A percentile compares a stretch with the other conserved stretches of the same genome.
phyloP scores from a whole-genome alignment of 64 coral and sea anemone genomes.

The Stichodactyla helianthus region DNA sequence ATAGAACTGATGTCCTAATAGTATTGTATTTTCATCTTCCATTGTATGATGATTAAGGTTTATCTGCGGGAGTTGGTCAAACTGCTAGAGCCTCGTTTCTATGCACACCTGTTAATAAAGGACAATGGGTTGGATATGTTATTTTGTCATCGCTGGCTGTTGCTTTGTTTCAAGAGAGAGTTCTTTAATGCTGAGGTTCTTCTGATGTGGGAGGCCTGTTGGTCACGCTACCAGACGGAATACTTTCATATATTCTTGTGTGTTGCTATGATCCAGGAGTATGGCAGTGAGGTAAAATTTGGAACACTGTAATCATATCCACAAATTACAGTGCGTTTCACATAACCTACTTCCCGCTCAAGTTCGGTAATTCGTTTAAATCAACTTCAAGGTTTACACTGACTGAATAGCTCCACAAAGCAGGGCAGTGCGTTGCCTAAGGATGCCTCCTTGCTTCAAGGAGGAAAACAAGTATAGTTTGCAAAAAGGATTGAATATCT shows the following conservation, averaged over 20 bases:
- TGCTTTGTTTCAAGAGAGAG: conserved; percentile 98
- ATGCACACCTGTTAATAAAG: conserved; percentile 77
- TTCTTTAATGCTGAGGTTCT: conserved; percentile 87
- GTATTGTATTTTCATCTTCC: background rate
- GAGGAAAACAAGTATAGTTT: too few species aligned
- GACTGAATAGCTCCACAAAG: too few species aligned
- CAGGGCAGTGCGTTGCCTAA: too few species aligned
- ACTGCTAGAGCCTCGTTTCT: conserved; percentile 70
- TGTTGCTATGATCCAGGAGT: conserved; percentile 86
- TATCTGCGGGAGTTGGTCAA: conserved; percentile 84
- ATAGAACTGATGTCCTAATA: background rate
- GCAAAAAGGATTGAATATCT: too few species aligned
- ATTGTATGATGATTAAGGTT: conserved; percentile 25
- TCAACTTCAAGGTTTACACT: too few species aligned
- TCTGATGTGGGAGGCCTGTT: conserved; percentile 98
- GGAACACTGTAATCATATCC: background rate
- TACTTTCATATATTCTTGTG: conserved; percentile 97
- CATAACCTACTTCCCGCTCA: too few species aligned
- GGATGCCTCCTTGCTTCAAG: too few species aligned
- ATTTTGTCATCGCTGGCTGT: conserved; percentile 95
- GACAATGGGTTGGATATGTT: conserved; percentile 86
- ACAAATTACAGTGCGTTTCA: too few species aligned
- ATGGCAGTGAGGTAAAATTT: conserved; percentile 54
- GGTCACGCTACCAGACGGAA: conserved; percentile 95
- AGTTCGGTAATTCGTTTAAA: too few species aligned